Evolutionary conservation across 92 coral and sea anemone species (phyloP), one percentile per base, ranked within the genome.

Genomic region (Porites rus): DNA sequence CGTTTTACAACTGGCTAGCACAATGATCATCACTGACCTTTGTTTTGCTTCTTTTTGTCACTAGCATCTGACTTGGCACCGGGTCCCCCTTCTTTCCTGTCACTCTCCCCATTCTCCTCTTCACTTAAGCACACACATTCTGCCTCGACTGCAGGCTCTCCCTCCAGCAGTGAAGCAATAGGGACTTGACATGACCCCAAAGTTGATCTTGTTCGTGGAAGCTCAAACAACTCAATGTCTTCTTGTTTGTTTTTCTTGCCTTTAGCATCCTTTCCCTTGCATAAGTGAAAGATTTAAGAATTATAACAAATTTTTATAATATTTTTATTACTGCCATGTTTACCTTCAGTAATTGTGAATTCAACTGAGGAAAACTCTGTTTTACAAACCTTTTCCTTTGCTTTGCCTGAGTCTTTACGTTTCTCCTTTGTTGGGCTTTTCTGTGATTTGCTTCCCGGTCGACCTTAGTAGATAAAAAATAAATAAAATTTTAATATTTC

Each of bases 171-270:
- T 43, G 96, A 80, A 67, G 82, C 76, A 4, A 97, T 90, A 28
- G 83, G 43, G 71, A 97, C 90, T 64, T 92, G 94, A 82, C 93
- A 93, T 10, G 96, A 90, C 56, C 99, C 99, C 83, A 97, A 81
- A 14, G 84, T 79, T 84, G 85, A 93, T 53, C 76, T 94, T 70
- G 92, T 92, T 79, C 92, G 79, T 68, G 99, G 99, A 63, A 97
- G 91, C 90, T 97, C 99, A 75, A 95, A 97, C 62, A 95, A 80
- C 58, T 93, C 99, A 56, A 93, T 82, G 69, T 92, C 92, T 56
- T 93, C 98, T 13, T 93, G 97, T 77, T 97, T 97, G 75, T 91
- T 94, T 77, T 91, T 97, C 84, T 88, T 95, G 58, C 95, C 93
- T 22, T 96, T 94, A 21, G 80, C 95, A 25, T 94, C 93, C 64